phyloP scores from a whole-genome alignment of 2,113 vertebrate species.

The Oenanthe melanoleuca region DNA sequence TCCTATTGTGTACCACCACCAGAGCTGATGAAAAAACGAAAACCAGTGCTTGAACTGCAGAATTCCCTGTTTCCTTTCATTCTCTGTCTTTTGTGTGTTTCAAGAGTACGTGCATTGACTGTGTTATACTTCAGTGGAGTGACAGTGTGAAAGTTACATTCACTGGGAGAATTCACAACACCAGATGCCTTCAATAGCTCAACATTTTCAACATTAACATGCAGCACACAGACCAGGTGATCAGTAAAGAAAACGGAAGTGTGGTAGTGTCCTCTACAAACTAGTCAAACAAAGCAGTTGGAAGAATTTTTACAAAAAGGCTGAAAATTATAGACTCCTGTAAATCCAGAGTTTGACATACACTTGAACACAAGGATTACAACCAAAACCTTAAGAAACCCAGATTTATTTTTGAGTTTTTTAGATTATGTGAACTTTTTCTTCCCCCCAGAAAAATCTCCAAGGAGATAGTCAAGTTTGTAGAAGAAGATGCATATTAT shows the following conservation, averaged over 20 bases:
- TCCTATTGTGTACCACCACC: conserved; percentile 78
- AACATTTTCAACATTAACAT: background rate
- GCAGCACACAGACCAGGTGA: conserved; percentile 36
- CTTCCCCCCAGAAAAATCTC: background rate
- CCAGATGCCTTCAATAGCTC: background rate
- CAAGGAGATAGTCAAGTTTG: background rate
- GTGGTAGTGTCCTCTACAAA: background rate
- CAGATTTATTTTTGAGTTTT: background rate
- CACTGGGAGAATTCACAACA: background rate
- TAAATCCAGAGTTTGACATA: background rate
- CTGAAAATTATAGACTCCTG: background rate
- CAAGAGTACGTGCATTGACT: conserved; percentile 48
- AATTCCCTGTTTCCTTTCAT: conserved; percentile 30
- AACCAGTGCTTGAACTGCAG: conserved; percentile 68
- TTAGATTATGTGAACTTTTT: background rate
- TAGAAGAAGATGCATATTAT: background rate
- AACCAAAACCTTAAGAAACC: background rate
- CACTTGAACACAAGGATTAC: background rate
- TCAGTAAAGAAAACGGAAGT: background rate
- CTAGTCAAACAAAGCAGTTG: background rate
- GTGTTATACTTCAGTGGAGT: conserved; percentile 27
- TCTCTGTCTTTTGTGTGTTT: conserved; percentile 49
- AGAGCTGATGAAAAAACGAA: conserved; percentile 72
- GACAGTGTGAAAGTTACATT: background rate
- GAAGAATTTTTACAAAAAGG: background rate